These are phyloP conservation scores for Tauraco erythrolophus DNA, from an alignment of 2,113 vertebrate genomes.

Conservation along the genomic window DNA sequence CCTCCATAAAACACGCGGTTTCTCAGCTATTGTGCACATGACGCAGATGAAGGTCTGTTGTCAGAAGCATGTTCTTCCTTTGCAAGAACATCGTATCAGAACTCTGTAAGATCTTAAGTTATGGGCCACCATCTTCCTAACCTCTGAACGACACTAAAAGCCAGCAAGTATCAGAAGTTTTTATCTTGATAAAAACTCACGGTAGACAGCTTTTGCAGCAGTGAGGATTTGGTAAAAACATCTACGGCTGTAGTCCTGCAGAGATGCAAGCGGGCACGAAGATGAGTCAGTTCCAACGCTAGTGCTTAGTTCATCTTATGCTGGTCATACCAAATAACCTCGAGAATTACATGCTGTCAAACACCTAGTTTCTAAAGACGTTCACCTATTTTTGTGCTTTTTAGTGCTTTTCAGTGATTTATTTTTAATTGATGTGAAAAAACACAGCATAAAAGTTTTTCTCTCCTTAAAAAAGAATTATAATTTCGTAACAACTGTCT, in stretches of 20 bases:
- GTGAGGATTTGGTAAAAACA: background rate
- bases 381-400: background rate
- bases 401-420: background rate
- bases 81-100: background rate
- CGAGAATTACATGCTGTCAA: background rate
- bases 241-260: background rate
- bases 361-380: background rate
- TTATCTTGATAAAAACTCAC: background rate
- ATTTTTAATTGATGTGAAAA: background rate
- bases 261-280: background rate
- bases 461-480: background rate
- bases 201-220: background rate
- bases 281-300: background rate
- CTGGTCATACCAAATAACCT: background rate
- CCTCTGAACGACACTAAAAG: background rate
- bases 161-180: background rate
- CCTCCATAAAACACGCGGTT: rapidly evolving
- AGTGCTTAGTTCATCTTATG: background rate
- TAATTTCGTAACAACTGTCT: background rate
- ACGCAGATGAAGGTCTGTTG: background rate
- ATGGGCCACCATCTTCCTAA: background rate
- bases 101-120: background rate
- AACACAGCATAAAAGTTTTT: rapidly evolving
- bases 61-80: background rate
- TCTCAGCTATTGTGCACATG: background rate